Percentiles rank a stretch among this genome's conserved stretches.
phyloP scores from a whole-genome alignment of 1,140 invertebrate genomes.

The Halictus rubicundus region DNA sequence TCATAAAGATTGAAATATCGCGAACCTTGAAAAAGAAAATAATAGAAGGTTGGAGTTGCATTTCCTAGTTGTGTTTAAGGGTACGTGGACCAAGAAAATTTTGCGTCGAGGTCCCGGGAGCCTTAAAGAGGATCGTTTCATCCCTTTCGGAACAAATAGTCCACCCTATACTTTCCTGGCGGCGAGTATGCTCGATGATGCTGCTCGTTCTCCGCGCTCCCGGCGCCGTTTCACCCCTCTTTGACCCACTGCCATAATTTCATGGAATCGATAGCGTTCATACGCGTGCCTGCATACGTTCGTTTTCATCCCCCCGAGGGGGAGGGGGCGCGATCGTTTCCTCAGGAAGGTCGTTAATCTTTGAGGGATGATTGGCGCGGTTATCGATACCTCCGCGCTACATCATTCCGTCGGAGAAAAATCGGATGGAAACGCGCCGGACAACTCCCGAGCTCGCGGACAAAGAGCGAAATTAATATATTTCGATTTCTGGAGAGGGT shows the following conservation, averaged over 20 bases:
- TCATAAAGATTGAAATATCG: too few relatives aligned
- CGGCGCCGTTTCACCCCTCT: slow-evolving; percentile 64
- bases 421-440: neutral
- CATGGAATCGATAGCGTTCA: slow-evolving; percentile 73
- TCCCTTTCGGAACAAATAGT: slow-evolving; percentile 28
- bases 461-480: slow-evolving; percentile 11
- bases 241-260: slow-evolving; percentile 80
- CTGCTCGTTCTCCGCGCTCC: slow-evolving; percentile 42
- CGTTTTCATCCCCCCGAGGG: slow-evolving; percentile 41
- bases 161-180: slow-evolving; percentile 23
- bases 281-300: slow-evolving; percentile 64
- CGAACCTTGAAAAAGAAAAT: too few relatives aligned
- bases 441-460: neutral
- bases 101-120: neutral
- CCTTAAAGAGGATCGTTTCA: slow-evolving; percentile 46
- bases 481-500: slow-evolving; percentile 19
- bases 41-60: too few relatives aligned
- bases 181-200: slow-evolving; percentile 47
- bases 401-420: neutral
- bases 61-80: too few relatives aligned
- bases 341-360: slow-evolving; percentile 54
- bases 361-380: slow-evolving; percentile 1
- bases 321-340: slow-evolving; percentile 17
- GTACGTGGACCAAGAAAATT: too few relatives aligned
- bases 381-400: slow-evolving; percentile 19